Conservation (phyloP, 2,888 invertebrate genomes). For the Oasisia sp. region DNA sequence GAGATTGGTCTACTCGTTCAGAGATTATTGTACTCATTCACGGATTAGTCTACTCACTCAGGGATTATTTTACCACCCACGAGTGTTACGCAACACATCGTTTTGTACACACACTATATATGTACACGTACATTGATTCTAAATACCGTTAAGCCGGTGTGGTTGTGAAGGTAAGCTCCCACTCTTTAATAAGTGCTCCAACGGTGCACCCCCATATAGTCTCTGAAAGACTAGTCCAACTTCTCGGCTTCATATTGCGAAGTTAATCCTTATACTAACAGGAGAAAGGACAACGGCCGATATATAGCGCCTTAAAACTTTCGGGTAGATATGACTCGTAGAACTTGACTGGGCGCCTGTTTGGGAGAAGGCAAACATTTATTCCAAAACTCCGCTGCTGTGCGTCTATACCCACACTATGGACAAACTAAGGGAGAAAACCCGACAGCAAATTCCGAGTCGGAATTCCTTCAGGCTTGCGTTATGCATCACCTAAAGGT, state of each 20-base stretch:
- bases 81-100: no score
- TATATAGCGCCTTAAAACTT: slow-evolving; percentile 7
- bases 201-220: slow-evolving; percentile 6
- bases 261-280: slow-evolving; percentile 14
- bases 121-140: no score
- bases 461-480: not conserved
- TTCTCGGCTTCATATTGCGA: not conserved
- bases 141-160: not conserved
- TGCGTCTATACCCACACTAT: not conserved
- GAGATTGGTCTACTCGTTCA: no score
- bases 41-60: no score
- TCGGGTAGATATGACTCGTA: slow-evolving; percentile 11
- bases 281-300: slow-evolving; percentile 13
- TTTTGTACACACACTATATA: no score
- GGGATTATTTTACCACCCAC: no score
- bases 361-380: not conserved
- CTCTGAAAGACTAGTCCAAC: slow-evolving; percentile 14
- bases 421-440: slow-evolving; percentile 14
- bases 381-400: slow-evolving; percentile 3
- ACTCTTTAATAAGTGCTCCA: not conserved
- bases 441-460: slow-evolving; percentile 3
- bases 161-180: slow-evolving; percentile 8
- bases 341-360: not conserved
- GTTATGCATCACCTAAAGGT: no score
- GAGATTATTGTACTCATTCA: no score